These are phyloP conservation scores for Pocillopora damicornis DNA, from an alignment of 64 coral and sea anemone species.

Conservation along the genomic window DNA sequence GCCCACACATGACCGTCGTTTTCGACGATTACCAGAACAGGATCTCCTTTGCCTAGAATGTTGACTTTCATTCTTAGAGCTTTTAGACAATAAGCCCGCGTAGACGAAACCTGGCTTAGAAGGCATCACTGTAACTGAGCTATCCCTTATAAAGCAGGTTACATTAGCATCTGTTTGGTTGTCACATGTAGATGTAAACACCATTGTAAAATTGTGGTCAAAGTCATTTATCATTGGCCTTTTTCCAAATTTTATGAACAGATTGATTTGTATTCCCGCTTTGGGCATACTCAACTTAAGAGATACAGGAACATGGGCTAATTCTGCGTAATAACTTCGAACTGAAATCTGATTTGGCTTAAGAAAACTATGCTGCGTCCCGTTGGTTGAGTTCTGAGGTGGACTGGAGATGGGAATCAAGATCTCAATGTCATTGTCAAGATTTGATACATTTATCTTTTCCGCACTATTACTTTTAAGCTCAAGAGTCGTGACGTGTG, in stretches of 20 bases:
- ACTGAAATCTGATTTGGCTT: constrained; percentile 57
- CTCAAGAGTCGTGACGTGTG: constrained; percentile 27
- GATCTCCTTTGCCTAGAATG: constrained; percentile 20
- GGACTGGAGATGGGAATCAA: constrained; percentile 15
- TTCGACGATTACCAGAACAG: constrained; percentile 8
- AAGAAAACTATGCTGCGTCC: constrained; percentile 36
- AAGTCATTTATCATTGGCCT: constrained; percentile 45
- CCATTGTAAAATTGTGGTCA: constrained; percentile 22
- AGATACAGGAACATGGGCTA: neutral
- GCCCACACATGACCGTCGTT: constrained; percentile 16
- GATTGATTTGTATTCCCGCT: neutral
- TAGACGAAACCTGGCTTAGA: constrained; percentile 31
- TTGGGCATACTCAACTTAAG: neutral
- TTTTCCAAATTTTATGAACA: constrained; percentile 38
- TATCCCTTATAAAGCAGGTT: constrained; percentile 12
- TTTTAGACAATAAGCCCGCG: constrained; percentile 29
- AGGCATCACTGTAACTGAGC: constrained; percentile 33
- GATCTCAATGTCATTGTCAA: constrained; percentile 35
- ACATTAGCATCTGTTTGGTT: neutral
- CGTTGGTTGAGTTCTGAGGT: neutral
- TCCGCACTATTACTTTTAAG: neutral
- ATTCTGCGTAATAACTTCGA: constrained; percentile 34
- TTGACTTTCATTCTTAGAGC: neutral
- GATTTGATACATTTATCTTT: constrained; percentile 33
- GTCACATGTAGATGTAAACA: neutral